Evolutionary conservation across 2,113 vertebrate genomes (phyloP), one percentile per base, ranked within the genome.

Genomic region (Ellobius talpinus): DNA sequence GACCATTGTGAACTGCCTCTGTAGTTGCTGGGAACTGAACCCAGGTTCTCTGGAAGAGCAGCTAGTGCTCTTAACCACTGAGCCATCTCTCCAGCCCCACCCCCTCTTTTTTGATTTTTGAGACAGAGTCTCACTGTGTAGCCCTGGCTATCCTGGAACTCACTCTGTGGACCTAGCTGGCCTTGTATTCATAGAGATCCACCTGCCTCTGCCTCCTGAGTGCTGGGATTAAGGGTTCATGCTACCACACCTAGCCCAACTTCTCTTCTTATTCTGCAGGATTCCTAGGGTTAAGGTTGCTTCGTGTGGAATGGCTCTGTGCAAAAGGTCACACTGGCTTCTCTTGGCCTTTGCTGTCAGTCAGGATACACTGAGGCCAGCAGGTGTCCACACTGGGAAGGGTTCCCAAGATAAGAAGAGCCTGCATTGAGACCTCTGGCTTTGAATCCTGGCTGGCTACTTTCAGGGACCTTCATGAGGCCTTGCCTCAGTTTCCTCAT

Each of bases 361-460:
- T n/a, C 0, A 1, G 36, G 58, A n/a, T 16, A 0, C 2, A 3
- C 1, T 0, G 24, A 29, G 11, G 55, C 10, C 5, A 50, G 26
- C 42, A 9, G 61, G 0, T 3, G 77, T 5, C 24, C 82, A 0
- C 1, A 7, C 5, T 1, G 19, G 21, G 7, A 68, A 68, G 31
- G 31, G 12, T 33, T 68, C 66, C 31, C 66, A 68, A 33, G 31
- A 68, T 33, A 31, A 68, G 12, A 33, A 68, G 66, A 33, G 31
- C 33, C 66, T 16, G 14, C 31, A 1, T 68, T 19, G 11, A 17
- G 29, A 7, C 10, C n/a, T 36, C 33, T 17, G 77, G 17, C 10
- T 58, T 19, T 1, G 65, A 76, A 14, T 14, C 26, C 29, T 1
- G 52, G 86, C 19, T 21, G 26, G 14, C 61, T 63, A 4, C 24